These are phyloP conservation scores for Cynocephalus volans DNA, from an alignment of 2,113 vertebrate genomes.

Conservation along the genomic window DNA sequence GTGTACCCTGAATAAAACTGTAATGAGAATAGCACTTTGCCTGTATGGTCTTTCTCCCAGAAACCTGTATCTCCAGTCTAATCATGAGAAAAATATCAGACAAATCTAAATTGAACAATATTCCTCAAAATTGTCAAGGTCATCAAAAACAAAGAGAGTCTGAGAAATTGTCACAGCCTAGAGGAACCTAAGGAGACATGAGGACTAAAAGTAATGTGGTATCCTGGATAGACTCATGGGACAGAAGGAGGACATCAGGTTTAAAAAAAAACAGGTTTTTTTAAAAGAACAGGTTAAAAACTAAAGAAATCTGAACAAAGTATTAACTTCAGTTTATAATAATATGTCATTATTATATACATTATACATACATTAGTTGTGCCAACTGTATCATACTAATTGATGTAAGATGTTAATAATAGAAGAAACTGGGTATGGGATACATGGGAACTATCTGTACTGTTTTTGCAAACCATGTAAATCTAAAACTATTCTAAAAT, in stretches of 20 bases:
- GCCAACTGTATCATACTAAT: background rate
- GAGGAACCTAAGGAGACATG: background rate
- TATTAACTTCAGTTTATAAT: background rate
- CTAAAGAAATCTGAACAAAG: conserved; percentile 13
- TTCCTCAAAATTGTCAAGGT: background rate
- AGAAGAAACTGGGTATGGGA: background rate
- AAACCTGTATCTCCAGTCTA: background rate
- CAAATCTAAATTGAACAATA: background rate
- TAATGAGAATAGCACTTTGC: background rate
- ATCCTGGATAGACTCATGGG: background rate
- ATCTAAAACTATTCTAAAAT: conserved; percentile 43
- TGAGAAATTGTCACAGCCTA: background rate
- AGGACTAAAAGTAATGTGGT: background rate
- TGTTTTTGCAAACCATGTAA: background rate
- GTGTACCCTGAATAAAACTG: background rate
- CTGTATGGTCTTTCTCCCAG: background rate
- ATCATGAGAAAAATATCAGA: background rate
- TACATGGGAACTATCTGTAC: background rate
- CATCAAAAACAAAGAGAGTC: background rate
- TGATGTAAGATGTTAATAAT: background rate
- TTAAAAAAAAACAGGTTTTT: background rate
- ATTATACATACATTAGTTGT: background rate
- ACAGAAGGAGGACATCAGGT: background rate
- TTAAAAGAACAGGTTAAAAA: background rate
- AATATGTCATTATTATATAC: background rate